These are phyloP conservation scores for Drosophila nikananu DNA, from an alignment of 1,140 invertebrate species.

Conservation along the genomic window DNA sequence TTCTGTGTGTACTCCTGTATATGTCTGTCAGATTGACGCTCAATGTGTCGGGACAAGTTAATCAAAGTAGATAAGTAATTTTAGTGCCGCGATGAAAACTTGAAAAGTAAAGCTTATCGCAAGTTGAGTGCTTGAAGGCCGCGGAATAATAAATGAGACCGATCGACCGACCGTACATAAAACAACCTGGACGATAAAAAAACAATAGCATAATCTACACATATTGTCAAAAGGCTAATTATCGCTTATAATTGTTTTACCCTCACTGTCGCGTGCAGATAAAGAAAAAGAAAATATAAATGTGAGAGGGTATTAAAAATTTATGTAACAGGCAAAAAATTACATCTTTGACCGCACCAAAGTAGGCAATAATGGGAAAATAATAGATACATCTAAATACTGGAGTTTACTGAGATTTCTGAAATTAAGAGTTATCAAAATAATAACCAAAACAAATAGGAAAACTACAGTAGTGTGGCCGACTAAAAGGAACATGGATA, in stretches of 20 bases:
- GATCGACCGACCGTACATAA: slow-evolving; percentile 12
- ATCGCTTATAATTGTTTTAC: background rate
- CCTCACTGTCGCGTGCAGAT: background rate
- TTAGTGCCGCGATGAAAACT: slow-evolving; percentile 10
- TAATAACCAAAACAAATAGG: too few species aligned
- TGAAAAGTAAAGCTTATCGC: slow-evolving; percentile 52
- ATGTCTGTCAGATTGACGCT: background rate
- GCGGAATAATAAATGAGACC: slow-evolving; percentile 32
- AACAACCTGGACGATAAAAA: slow-evolving; percentile 48
- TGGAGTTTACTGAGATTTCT: too few species aligned
- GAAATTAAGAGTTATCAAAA: too few species aligned
- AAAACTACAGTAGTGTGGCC: too few species aligned
- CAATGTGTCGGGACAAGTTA: slow-evolving; percentile 31
- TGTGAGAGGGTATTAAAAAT: background rate
- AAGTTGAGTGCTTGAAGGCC: slow-evolving; percentile 34
- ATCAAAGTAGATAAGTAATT: slow-evolving; percentile 31
- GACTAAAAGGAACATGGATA: too few species aligned
- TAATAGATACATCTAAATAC: too few species aligned
- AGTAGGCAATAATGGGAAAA: too few species aligned
- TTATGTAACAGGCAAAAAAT: too few species aligned
- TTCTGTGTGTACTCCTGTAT: background rate
- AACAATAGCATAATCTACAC: slow-evolving; percentile 23
- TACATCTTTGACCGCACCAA: too few species aligned
- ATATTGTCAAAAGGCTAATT: slow-evolving; percentile 3
- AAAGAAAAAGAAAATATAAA: background rate